A percentile compares a stretch with the other conserved stretches of the same genome.
phyloP scores from a whole-genome alignment of 2,797 vertebrate species.

The Myotis myotis region DNA sequence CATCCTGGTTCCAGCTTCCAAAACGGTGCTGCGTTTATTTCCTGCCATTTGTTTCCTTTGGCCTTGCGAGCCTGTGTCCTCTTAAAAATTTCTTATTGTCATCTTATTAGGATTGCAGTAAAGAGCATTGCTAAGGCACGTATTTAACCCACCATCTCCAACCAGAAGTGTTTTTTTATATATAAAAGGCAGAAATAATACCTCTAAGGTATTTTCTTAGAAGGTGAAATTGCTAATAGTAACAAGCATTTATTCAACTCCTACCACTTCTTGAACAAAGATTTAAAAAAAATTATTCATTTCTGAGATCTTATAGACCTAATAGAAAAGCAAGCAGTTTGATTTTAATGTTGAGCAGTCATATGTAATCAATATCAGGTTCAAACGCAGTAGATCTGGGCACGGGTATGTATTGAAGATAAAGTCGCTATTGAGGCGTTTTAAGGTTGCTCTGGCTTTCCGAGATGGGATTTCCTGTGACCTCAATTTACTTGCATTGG shows the following conservation, averaged over 20 bases:
- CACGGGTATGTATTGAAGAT: not conserved
- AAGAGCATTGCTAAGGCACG: not conserved
- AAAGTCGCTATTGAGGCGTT: not conserved
- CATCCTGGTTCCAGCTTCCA: not conserved
- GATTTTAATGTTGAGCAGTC: not conserved
- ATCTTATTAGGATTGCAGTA: not conserved
- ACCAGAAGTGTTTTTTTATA: not conserved
- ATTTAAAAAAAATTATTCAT: not conserved
- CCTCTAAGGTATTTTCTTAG: not conserved
- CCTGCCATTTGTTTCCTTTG: not conserved
- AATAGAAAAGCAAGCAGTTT: not conserved
- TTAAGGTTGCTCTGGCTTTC: not conserved
- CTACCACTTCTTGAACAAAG: not conserved
- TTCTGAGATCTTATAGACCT: not conserved
- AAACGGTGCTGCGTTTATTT: not conserved
- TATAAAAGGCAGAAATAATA: not conserved
- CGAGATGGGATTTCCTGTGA: not conserved
- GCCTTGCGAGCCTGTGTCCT: not conserved
- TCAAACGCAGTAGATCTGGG: not conserved
- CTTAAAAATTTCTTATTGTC: not conserved
- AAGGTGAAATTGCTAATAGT: not conserved
- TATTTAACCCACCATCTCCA: not conserved
- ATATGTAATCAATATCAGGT: not conserved
- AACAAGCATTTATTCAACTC: not conserved
- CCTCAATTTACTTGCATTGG: not conserved